Evolutionary conservation across 2,113 vertebrate genomes (phyloP).

Genomic region (Lagenorhynchus albirostris): DNA sequence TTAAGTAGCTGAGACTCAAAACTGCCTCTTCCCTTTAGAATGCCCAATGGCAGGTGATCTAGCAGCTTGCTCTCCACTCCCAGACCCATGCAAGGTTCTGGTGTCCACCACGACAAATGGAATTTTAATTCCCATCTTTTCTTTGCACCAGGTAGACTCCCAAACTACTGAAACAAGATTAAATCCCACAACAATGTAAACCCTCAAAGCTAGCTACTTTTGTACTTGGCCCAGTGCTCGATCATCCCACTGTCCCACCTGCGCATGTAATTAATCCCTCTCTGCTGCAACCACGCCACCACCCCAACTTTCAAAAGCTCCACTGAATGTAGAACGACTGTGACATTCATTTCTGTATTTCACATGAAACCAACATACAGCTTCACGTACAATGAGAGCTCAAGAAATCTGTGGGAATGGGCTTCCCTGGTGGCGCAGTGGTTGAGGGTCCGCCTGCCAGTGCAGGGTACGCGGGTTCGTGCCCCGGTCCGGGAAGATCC

Average conservation of each 20-base stretch:
- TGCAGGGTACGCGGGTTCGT: too few relatives aligned
- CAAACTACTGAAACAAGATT: not conserved
- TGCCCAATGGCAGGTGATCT: not conserved
- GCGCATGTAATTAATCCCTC: not conserved
- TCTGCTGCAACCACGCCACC: not conserved
- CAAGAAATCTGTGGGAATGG: slow-evolving; percentile 44
- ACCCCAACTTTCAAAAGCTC: not conserved
- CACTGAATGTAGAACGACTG: not conserved
- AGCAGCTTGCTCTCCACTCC: not conserved
- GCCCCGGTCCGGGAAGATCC: too few relatives aligned
- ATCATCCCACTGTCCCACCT: not conserved
- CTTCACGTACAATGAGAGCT: slow-evolving; percentile 22
- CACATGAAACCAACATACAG: slow-evolving; percentile 3
- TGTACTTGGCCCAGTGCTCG: not conserved
- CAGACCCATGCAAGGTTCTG: not conserved
- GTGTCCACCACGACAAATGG: not conserved
- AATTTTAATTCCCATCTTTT: slow-evolving; percentile 13
- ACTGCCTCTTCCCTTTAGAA: not conserved
- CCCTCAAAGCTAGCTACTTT: not conserved
- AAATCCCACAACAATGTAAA: not conserved
- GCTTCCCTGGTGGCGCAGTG: too few relatives aligned
- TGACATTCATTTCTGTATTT: slow-evolving; percentile 24
- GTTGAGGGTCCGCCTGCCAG: too few relatives aligned
- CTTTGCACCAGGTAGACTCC: not conserved
- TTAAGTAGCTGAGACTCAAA: not conserved